A percentile compares a stretch with the other conserved stretches of the same genome.
Conservation (phyloP, 2,797 vertebrate species). For the Tenualosa thibaudeaui region DNA sequence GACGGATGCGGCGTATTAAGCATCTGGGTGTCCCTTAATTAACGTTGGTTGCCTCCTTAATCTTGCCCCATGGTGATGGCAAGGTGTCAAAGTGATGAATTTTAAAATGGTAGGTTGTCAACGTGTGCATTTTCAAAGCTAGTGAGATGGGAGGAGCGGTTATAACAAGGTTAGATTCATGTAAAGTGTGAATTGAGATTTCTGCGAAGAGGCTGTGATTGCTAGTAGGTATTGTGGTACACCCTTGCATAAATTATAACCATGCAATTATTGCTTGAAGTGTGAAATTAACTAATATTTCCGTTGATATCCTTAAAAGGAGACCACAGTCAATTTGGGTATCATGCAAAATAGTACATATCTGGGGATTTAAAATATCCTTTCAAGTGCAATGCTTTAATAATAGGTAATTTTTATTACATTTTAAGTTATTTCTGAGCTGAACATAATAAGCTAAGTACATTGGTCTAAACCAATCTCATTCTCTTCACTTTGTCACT, state of each 20-base stretch:
- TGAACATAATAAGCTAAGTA: neutral
- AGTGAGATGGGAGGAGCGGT: conserved; percentile 79
- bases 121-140: conserved; percentile 81
- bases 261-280: conserved; percentile 79
- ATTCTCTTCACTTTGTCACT: neutral
- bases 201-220: conserved; percentile 86
- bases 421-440: neutral
- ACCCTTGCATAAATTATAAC: conserved; percentile 82
- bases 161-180: conserved; percentile 88
- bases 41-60: conserved; percentile 80
- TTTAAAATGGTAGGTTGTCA: conserved; percentile 86
- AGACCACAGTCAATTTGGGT: neutral
- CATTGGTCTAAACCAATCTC: neutral
- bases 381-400: neutral
- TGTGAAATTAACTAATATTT: conserved; percentile 87
- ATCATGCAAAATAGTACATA: neutral
- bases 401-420: neutral
- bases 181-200: conserved; percentile 90
- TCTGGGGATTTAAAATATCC: neutral
- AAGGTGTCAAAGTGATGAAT: conserved; percentile 88
- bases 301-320: conserved; percentile 58
- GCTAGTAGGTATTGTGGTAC: conserved; percentile 82
- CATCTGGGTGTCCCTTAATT: conserved; percentile 84
- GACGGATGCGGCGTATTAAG: conserved; percentile 62
- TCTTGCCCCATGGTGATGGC: conserved; percentile 81